Conservation (phyloP, 2,797 vertebrate genomes). For the Antennarius maculatus region DNA sequence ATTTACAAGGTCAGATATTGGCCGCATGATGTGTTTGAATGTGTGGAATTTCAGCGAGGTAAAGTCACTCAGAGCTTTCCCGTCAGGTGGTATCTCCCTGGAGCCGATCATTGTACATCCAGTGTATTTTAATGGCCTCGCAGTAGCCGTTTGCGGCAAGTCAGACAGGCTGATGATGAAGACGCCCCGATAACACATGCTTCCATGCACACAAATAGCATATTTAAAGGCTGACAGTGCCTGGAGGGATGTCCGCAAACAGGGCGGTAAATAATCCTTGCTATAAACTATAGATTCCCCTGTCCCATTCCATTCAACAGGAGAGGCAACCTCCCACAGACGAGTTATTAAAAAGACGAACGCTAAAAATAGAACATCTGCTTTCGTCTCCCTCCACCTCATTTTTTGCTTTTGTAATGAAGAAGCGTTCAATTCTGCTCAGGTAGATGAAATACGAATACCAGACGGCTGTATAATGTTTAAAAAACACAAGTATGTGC, state of each 20-base stretch:
- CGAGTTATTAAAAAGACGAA: constrained; percentile 62
- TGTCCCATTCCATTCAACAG: constrained; percentile 70
- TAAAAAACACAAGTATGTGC: constrained; percentile 36
- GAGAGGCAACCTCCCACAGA: constrained; percentile 56
- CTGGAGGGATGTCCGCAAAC: constrained; percentile 48
- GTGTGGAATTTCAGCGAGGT: constrained; percentile 22
- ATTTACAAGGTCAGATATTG: constrained; percentile 86
- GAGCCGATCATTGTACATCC: constrained; percentile 63
- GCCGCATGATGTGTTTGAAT: constrained; percentile 42
- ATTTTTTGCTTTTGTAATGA: constrained; percentile 29
- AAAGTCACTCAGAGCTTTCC: constrained; percentile 75
- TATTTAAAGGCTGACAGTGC: constrained; percentile 69
- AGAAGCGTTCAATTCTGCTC: constrained; percentile 49
- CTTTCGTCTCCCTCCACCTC: constrained; percentile 10
- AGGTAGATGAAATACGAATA: constrained; percentile 66
- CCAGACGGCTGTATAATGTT: constrained; percentile 21
- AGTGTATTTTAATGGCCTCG: constrained; percentile 73
- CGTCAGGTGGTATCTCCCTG: constrained; percentile 75
- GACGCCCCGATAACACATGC: constrained; percentile 62
- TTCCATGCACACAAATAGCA: constrained; percentile 63
- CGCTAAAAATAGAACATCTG: constrained; percentile 53
- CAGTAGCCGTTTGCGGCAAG: constrained; percentile 65
- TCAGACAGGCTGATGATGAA: constrained; percentile 63
- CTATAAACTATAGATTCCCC: constrained; percentile 51
- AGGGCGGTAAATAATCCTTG: constrained; percentile 67